Percentiles rank a stretch among this genome's conserved stretches.
phyloP scores from a whole-genome alignment of 2,797 vertebrate species.

The Brotula barbata region DNA sequence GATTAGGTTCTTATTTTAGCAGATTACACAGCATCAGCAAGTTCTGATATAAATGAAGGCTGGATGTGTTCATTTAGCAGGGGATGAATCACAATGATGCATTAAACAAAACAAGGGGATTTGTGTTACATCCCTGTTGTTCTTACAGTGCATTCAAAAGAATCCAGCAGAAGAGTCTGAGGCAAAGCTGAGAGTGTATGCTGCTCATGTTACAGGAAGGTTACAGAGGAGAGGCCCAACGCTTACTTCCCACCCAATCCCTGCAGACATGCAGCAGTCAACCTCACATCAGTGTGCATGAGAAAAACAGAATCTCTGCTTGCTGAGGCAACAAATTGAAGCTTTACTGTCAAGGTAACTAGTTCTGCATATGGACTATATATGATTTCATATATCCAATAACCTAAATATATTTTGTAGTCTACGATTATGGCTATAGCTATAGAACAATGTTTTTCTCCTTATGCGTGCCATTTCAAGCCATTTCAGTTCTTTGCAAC shows the following conservation, averaged over 20 bases:
- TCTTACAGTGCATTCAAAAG: constrained; percentile 46
- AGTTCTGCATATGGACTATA: background rate
- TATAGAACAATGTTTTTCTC: background rate
- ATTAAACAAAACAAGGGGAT: background rate
- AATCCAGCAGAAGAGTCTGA: constrained; percentile 33
- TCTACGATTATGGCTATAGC: background rate
- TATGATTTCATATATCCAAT: background rate
- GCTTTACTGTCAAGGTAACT: background rate
- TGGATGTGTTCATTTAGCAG: constrained; percentile 16
- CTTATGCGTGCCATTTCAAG: background rate
- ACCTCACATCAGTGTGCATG: constrained; percentile 21
- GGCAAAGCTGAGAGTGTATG: constrained; percentile 1
- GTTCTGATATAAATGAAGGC: background rate
- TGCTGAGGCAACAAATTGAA: constrained; percentile 1
- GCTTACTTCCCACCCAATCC: constrained; percentile 53
- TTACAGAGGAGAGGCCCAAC: constrained; percentile 43
- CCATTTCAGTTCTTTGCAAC: background rate
- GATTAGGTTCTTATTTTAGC: background rate
- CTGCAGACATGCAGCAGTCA: constrained; percentile 39
- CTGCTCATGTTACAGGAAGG: constrained; percentile 70
- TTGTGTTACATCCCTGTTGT: constrained; percentile 21
- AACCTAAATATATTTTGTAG: background rate
- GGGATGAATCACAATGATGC: constrained; percentile 9
- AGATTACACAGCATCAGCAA: background rate
- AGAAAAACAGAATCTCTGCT: constrained; percentile 35